Evolutionary conservation across 2,888 invertebrate genomes (phyloP), one percentile per base, ranked within the genome.

Genomic region (Morpho achilles): DNA sequence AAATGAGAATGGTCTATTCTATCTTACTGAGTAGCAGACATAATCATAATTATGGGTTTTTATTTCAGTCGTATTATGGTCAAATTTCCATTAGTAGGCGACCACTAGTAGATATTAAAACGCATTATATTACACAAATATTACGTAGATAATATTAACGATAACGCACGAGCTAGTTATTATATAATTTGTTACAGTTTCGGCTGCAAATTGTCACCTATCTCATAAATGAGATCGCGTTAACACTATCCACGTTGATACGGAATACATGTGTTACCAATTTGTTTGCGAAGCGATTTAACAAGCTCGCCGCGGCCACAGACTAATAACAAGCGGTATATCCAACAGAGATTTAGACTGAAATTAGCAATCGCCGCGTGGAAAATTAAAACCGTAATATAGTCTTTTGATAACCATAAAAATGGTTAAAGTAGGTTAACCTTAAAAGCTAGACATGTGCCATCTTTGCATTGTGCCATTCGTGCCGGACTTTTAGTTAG

Each of bases 241-340:
- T 67, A 68, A 68, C 66, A 65, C 63, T 61, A 61, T 59, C 64
- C 63, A 59, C 64, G 65, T 63, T 62, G 64, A 66, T 68, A 68
- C 66, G 63, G 58, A 63, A 66, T 68, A 70, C 67, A 68, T 67
- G 67, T 65, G 63, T 66, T 64, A 65, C 66, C 69, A 69, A 70
- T 70, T 69, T 70, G 69, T 68, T 68, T 67, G 69, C 63, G 61
- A 63, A 64, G 62, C 67, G 64, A 69, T 70, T 69, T 68, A 67
- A 70, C 69, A 67, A 61, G 58, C 67, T 66, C 63, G 59, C 62
- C 59, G 58, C 50, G 48, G 45, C 53, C 65, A 65, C 65, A 69
- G 67, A 49, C 43, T 61, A 60, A 7, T 16, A 8, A 3, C 6
- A 7, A 41, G 3, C 53, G 40, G 53, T 41, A 22, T 8, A 6